Percentiles rank a stretch among this genome's conserved stretches.
phyloP scores from a whole-genome alignment of 1,140 invertebrate species.

The Plutomurus gul region DNA sequence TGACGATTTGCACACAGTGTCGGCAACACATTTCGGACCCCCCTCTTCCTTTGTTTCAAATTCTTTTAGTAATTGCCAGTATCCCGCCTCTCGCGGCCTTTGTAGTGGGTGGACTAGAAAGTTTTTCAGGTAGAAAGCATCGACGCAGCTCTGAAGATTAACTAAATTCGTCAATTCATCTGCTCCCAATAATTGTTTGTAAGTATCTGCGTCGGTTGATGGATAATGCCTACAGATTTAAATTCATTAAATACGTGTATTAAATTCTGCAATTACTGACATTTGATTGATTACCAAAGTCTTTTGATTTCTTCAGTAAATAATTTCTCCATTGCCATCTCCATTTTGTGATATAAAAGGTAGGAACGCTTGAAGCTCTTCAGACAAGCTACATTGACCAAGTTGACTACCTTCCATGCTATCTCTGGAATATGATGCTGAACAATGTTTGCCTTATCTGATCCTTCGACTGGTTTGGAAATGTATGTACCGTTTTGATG shows the following conservation, averaged over 20 bases:
- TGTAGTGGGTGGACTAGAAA: background rate
- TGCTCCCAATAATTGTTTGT: background rate
- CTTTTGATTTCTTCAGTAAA: background rate
- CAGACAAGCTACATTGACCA: background rate
- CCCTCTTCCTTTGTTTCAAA: no score
- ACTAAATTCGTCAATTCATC: background rate
- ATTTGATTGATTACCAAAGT: constrained; percentile 3
- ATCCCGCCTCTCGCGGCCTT: background rate
- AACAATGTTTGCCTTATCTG: background rate
- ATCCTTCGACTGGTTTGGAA: background rate
- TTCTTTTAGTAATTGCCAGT: no score
- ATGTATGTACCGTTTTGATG: background rate
- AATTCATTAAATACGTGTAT: no score
- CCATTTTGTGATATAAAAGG: background rate
- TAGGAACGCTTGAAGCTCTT: background rate
- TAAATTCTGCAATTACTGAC: no score
- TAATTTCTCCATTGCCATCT: background rate
- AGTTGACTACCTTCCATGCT: background rate
- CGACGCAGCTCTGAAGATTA: background rate
- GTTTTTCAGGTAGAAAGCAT: background rate
- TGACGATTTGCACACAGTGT: background rate
- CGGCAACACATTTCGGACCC: background rate
- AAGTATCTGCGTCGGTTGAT: background rate
- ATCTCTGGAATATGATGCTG: background rate
- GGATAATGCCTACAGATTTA: background rate